Base-by-base conservation (phyloP, 2,113 vertebrate species). In the Centrocercus urophasianus region DNA sequence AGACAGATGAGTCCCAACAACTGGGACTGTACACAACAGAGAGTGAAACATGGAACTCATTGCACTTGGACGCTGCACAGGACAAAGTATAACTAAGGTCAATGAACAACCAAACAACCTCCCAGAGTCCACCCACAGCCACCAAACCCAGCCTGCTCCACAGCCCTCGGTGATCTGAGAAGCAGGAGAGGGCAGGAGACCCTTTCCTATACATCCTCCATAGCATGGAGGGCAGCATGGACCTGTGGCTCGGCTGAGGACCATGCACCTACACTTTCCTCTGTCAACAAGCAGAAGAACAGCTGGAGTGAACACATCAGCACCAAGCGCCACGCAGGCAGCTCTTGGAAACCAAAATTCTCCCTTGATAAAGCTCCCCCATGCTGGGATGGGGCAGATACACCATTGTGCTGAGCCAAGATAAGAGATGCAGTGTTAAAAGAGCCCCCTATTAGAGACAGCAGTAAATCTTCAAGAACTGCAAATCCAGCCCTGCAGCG, bases 341-440 rank as follows among this genome's bases (percentile, higher is more conserved):
- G 30, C 15, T 2, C 42, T n/a, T 50, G 0, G 2, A 67, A 76
- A 65, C 48, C 17, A 18, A 7, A 40, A 24, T 4, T 2, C n/a
- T 48, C 34, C 78, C 85, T 28, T 38, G 72, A 88, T 52, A 78
- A 91, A 74, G 47, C 17, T 4, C 15, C 24, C 19, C 85, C 0
- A 0, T 1, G 14, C 71, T 40, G 43, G 34, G 20, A 60, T 1
- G 8, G 32, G 21, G 43, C 67, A 63, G 71, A 89, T 67, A 83
- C 6, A 64, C 18, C 57, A 69, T 81, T 67, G 88, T 92, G 81
- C 70, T n/a, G 25, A 74, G 66, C 52, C 52, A 52, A 90, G 94
- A 83, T 86, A 93, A 86, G 66, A 92, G 61, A 56, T 8, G 15
- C 3, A 6, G 3, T 57, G 45, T 14, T 77, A 69, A 4, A 0